Percentiles rank a stretch among this genome's conserved stretches.
phyloP scores from a whole-genome alignment of 2,888 invertebrate genomes.

The Mimachlamys varia region DNA sequence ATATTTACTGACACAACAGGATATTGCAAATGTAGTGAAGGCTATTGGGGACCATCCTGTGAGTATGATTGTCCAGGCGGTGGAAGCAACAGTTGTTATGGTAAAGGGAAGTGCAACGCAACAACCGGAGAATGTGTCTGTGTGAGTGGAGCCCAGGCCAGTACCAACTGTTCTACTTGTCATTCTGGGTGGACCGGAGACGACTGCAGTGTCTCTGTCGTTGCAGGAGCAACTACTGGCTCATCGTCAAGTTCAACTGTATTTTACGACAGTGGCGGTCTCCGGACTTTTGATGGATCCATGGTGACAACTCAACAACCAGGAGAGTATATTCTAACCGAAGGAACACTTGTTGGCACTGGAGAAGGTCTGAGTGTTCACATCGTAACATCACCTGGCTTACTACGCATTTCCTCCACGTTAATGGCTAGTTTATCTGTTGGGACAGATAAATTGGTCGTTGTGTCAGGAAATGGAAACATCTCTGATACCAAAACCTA shows the following conservation, averaged over 20 bases:
- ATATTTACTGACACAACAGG: constrained; percentile 41
- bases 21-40: constrained; percentile 63
- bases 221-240: constrained; percentile 32
- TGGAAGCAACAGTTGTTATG: constrained; percentile 62
- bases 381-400: neutral
- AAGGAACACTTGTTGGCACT: constrained; percentile 7
- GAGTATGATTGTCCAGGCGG: constrained; percentile 65
- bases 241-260: neutral
- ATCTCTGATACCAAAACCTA: constrained; percentile 47
- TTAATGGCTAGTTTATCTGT: constrained; percentile 50
- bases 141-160: constrained; percentile 52
- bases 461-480: constrained; percentile 51
- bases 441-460: constrained; percentile 51
- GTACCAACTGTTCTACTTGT: constrained; percentile 60
- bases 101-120: constrained; percentile 63
- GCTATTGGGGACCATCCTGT: constrained; percentile 65
- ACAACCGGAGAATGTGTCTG: constrained; percentile 64
- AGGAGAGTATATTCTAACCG: constrained; percentile 63
- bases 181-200: constrained; percentile 62
- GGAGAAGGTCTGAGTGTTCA: neutral
- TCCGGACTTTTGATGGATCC: constrained; percentile 66
- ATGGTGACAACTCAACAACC: constrained; percentile 58
- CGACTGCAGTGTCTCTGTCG: constrained; percentile 62
- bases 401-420: neutral
- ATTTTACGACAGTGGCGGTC: constrained; percentile 56